These are phyloP conservation scores for Passer montanus DNA, from an alignment of 2,113 vertebrate genomes.

Conservation along the genomic window DNA sequence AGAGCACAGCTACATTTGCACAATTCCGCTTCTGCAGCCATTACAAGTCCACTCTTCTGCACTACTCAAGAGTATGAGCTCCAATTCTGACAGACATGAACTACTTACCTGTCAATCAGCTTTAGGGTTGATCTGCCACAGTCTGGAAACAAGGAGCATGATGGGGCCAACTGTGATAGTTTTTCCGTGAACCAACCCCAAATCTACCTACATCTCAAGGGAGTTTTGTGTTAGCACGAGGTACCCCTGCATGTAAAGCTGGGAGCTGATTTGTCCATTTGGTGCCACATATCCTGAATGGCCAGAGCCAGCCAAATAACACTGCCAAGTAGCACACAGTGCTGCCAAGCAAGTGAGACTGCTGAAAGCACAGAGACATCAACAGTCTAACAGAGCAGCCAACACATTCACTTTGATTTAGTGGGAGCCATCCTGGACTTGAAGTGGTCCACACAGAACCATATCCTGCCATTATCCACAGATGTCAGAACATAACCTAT, in stretches of 20 bases:
- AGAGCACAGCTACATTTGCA: background rate
- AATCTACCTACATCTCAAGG: background rate
- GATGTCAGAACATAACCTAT: background rate
- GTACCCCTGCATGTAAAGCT: background rate
- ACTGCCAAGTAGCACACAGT: background rate
- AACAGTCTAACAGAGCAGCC: background rate
- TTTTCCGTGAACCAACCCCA: background rate
- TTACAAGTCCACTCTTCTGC: background rate
- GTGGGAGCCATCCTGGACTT: background rate
- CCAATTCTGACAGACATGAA: background rate
- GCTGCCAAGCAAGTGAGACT: background rate
- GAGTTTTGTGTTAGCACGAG: accelerated
- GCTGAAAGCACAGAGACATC: background rate
- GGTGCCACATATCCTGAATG: background rate
- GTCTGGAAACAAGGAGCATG: background rate
- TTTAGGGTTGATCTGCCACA: background rate
- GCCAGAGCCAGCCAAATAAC: background rate
- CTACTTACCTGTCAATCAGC: background rate
- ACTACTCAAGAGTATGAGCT: background rate
- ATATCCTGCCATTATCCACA: background rate
- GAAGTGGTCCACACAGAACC: background rate
- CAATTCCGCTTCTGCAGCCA: background rate
- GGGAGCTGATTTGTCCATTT: background rate
- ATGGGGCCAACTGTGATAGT: background rate
- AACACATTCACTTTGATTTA: background rate